A percentile compares a stretch with the other conserved stretches of the same genome.
phyloP scores from a whole-genome alignment of 2,113 vertebrate genomes.

The Bos javanicus region DNA sequence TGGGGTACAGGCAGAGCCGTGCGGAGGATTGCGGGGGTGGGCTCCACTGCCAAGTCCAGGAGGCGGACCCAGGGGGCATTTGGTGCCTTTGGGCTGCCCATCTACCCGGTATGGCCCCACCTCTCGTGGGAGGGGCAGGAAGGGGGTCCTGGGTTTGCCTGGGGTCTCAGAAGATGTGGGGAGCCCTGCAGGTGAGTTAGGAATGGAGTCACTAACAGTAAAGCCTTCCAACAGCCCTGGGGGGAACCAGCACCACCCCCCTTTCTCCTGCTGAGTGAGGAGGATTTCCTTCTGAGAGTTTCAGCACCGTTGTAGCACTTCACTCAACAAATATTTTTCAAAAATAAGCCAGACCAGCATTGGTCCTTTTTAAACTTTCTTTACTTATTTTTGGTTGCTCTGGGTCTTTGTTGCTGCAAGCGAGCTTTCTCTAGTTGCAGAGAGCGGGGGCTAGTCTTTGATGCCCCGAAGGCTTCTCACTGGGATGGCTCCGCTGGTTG shows the following conservation, averaged over 20 bases:
- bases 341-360: background rate
- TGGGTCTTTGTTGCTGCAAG: background rate
- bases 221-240: rapidly evolving
- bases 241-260: background rate
- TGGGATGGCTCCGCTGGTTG: background rate
- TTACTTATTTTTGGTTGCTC: background rate
- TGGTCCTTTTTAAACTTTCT: background rate
- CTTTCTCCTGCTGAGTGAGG: background rate
- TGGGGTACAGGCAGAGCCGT: background rate
- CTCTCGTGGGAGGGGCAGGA: background rate
- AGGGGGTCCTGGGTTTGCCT: background rate
- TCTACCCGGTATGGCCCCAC: too few relatives aligned
- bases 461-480: background rate
- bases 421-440: background rate
- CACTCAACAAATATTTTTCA: background rate
- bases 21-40: rapidly evolving
- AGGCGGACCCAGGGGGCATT: rapidly evolving
- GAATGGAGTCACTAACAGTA: background rate
- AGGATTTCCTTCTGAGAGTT: background rate
- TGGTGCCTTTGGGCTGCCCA: background rate
- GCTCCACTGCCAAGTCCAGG: background rate
- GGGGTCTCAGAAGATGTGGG: background rate
- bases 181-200: background rate
- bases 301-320: rapidly evolving
- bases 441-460: background rate